Conservation (phyloP, 1,140 invertebrate genomes). For the Phenacoccus solenopsis region DNA sequence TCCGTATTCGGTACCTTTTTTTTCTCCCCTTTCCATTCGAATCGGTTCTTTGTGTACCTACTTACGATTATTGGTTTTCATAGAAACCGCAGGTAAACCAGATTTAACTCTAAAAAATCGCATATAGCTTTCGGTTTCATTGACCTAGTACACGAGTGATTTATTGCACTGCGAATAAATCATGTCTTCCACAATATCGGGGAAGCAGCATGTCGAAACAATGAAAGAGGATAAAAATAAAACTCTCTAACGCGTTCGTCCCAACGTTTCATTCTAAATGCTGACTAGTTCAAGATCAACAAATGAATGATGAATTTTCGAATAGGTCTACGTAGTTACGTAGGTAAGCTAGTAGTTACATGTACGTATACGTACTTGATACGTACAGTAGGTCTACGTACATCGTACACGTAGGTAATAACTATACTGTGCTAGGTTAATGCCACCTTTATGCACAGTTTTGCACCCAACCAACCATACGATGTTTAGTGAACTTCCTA, state of each 20-base stretch:
- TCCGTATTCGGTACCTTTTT: too few species aligned
- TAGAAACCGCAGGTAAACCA: not conserved
- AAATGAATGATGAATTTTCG: too few species aligned
- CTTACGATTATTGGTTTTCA: not conserved
- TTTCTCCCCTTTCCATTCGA: not conserved
- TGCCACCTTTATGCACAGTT: too few species aligned
- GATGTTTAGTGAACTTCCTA: too few species aligned
- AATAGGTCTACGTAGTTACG: too few species aligned
- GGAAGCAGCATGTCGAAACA: not conserved
- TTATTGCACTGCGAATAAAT: not conserved
- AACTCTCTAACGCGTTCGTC: not conserved
- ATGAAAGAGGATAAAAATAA: not conserved
- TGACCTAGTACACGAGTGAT: not conserved
- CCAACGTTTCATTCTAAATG: not conserved
- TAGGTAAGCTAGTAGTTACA: too few species aligned
- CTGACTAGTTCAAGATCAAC: not conserved
- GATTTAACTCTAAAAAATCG: not conserved
- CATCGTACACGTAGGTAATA: too few species aligned
- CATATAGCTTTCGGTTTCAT: not conserved
- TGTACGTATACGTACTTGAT: too few species aligned
- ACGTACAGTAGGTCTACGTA: too few species aligned
- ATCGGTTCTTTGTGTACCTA: not conserved
- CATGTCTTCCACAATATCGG: not conserved
- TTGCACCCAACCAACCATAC: too few species aligned
- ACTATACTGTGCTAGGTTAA: too few species aligned